phyloP scores from a whole-genome alignment of 2,797 vertebrate genomes.

The Rhinichthys osculus region DNA sequence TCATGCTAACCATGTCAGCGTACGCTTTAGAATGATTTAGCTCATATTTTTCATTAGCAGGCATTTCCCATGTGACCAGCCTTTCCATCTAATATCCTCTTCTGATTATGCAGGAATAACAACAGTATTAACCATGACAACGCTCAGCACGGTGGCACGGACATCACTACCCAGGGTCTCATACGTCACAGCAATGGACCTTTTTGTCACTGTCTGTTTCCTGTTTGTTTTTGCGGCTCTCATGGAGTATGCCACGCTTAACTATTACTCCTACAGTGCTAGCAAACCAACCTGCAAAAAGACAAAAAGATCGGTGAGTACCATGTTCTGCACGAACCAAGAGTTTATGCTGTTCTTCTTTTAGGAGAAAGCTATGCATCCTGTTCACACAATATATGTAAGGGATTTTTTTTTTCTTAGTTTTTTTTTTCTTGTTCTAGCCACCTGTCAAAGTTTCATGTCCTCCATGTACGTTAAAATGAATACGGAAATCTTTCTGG shows the following conservation, averaged over 20 bases:
- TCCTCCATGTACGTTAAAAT: background rate
- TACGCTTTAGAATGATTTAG: slow-evolving; percentile 24
- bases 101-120: slow-evolving; percentile 86
- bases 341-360: background rate
- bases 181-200: slow-evolving; percentile 96
- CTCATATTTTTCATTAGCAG: slow-evolving; percentile 33
- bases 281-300: slow-evolving; percentile 81
- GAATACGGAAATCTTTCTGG: background rate
- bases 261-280: slow-evolving; percentile 89
- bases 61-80: background rate
- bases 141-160: slow-evolving; percentile 92
- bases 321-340: background rate
- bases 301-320: slow-evolving; percentile 85
- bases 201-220: slow-evolving; percentile 97
- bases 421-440: background rate
- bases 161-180: slow-evolving; percentile 94
- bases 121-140: slow-evolving; percentile 97
- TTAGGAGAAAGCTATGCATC: background rate
- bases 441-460: background rate
- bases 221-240: slow-evolving; percentile 97
- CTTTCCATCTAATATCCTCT: slow-evolving; percentile 20
- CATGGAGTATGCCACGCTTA: slow-evolving; percentile 96
- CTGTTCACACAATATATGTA: background rate
- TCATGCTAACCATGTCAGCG: slow-evolving; percentile 17
- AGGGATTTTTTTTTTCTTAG: background rate